These are phyloP conservation scores for Drosophila infuscata DNA, from an alignment of 2,888 invertebrate genomes.

Conservation along the genomic window DNA sequence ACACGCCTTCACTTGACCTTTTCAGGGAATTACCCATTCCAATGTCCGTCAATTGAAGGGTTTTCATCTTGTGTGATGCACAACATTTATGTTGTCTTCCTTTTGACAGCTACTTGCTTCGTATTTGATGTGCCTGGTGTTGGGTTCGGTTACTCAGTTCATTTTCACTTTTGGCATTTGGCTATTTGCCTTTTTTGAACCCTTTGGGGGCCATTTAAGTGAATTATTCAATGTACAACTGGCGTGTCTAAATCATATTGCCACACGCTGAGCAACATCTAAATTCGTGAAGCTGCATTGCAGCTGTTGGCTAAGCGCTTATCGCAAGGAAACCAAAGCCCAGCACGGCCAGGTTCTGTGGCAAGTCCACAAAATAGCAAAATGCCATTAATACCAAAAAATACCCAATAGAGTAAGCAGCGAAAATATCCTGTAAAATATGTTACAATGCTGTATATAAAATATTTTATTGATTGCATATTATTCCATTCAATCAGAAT, in stretches of 20 bases:
- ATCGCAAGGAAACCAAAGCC: constrained; percentile 4
- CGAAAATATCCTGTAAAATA: background rate
- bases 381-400: background rate
- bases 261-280: constrained; percentile 24
- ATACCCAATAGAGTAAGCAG: background rate
- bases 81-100: constrained; percentile 31
- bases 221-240: constrained; percentile 66
- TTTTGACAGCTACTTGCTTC: constrained; percentile 43
- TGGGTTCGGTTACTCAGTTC: constrained; percentile 26
- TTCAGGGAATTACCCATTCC: background rate
- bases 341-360: constrained; percentile 6
- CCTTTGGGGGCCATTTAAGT: constrained; percentile 66
- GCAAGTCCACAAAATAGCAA: constrained; percentile 5
- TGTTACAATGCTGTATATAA: background rate
- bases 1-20: background rate
- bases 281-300: constrained; percentile 54
- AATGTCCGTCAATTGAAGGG: background rate
- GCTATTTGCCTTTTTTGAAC: constrained; percentile 5
- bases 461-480: background rate
- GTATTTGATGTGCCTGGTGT: constrained; percentile 5
- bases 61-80: constrained; percentile 8
- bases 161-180: constrained; percentile 58
- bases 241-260: constrained; percentile 54
- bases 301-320: constrained; percentile 39
- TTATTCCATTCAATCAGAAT: background rate